Conservation (phyloP, 2,888 invertebrate genomes). For the Lordiphosa andalusiaca region DNA sequence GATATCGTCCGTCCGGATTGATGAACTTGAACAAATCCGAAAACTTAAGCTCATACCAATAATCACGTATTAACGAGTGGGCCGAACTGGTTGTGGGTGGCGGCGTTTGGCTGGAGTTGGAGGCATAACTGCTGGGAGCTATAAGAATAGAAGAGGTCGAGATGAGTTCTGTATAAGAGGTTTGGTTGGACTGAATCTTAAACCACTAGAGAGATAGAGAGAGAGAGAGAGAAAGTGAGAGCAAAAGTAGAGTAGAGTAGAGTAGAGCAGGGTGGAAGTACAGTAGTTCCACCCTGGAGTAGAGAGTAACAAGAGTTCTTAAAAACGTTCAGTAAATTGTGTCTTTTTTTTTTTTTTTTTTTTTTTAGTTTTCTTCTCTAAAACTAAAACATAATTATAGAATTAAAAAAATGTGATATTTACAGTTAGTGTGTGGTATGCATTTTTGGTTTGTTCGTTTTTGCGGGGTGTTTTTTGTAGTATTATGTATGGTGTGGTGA, state of each 20-base stretch:
- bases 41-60: slow-evolving; percentile 81
- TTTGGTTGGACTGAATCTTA: slow-evolving; percentile 3
- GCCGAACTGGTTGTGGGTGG: slow-evolving; percentile 70
- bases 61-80: slow-evolving; percentile 78
- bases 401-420: slow-evolving; percentile 69
- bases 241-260: slow-evolving; percentile 1
- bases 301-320: slow-evolving; percentile 29
- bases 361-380: too few species aligned
- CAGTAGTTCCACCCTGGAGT: too few species aligned
- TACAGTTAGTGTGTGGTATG: slow-evolving; percentile 76
- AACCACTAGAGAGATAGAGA: slow-evolving; percentile 7
- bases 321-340: slow-evolving; percentile 17
- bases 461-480: slow-evolving; percentile 27
- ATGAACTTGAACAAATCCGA: slow-evolving; percentile 80
- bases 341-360: too few species aligned
- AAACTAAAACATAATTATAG: slow-evolving; percentile 29
- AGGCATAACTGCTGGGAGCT: slow-evolving; percentile 74
- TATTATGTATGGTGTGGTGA: slow-evolving; percentile 36
- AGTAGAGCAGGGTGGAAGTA: too few species aligned
- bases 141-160: slow-evolving; percentile 37
- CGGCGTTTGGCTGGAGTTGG: slow-evolving; percentile 77
- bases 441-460: slow-evolving; percentile 7
- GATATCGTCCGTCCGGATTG: slow-evolving; percentile 80
- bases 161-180: slow-evolving; percentile 5
- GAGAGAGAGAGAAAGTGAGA: not conserved